Evolutionary conservation across 2,888 invertebrate genomes (phyloP).

Genomic region (Mythimna lalbum): DNA sequence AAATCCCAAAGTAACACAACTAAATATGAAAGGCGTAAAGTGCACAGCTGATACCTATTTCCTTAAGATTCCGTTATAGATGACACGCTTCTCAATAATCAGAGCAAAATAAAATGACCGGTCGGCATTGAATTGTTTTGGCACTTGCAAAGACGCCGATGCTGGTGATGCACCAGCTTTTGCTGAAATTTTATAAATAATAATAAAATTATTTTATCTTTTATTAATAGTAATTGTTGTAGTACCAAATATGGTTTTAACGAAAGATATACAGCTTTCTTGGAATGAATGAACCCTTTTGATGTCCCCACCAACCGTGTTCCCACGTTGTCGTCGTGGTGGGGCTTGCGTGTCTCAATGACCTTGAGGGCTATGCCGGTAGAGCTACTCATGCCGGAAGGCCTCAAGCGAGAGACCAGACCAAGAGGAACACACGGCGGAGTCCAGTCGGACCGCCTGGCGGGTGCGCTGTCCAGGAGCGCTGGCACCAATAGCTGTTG

Average conservation of each 20-base stretch:
- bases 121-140: constrained; percentile 53
- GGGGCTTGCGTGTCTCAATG: too few species aligned
- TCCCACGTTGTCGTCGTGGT: too few species aligned
- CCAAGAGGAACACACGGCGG: too few species aligned
- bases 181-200: constrained; percentile 16
- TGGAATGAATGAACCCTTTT: background rate
- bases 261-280: background rate
- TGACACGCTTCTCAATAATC: constrained; percentile 25
- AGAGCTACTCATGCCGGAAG: too few species aligned
- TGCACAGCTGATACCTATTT: constrained; percentile 20
- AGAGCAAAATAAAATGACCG: constrained; percentile 68
- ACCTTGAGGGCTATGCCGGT: too few species aligned
- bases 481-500: too few species aligned
- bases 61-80: constrained; percentile 50
- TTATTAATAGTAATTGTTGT: background rate
- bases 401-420: too few species aligned
- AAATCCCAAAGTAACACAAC: background rate
- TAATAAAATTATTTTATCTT: background rate
- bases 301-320: too few species aligned
- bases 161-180: background rate
- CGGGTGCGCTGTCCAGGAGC: too few species aligned
- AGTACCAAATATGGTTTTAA: background rate
- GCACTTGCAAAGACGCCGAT: background rate
- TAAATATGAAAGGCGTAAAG: background rate
- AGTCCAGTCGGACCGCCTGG: too few species aligned